Evolutionary conservation across 2,113 vertebrate species (phyloP).

Genomic region (Lepidothrix coronata): DNA sequence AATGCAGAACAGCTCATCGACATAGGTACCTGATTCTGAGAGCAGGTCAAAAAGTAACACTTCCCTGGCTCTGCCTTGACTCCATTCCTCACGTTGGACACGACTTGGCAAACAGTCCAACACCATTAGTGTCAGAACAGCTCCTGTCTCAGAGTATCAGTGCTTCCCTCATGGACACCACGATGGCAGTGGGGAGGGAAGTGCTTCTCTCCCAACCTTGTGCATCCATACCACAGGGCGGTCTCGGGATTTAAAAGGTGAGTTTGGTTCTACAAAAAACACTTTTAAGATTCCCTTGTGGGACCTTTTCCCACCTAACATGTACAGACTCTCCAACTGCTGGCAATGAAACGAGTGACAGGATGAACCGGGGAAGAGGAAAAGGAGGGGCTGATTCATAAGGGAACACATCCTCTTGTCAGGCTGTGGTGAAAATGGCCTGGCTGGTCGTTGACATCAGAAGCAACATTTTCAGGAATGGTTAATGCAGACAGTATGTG

Average conservation of each 20-base stretch:
- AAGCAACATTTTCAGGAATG: not conserved
- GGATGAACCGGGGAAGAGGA: not conserved
- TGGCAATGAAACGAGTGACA: not conserved
- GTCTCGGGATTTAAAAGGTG: not conserved
- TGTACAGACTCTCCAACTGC: not conserved
- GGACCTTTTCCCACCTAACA: not conserved
- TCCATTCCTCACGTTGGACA: not conserved
- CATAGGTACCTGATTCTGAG: not conserved
- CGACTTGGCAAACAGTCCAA: not conserved
- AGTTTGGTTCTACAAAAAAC: not conserved
- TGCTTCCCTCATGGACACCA: not conserved
- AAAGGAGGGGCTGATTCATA: not conserved
- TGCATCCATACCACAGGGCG: not conserved
- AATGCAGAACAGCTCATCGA: not conserved
- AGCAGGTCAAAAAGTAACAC: accelerated
- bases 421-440: not conserved
- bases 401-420: not conserved
- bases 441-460: not conserved
- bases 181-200: accelerated
- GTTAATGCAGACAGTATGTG: not conserved
- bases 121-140: not conserved
- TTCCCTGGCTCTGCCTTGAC: not conserved
- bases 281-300: not conserved
- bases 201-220: not conserved
- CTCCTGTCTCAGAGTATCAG: not conserved